phyloP scores from a whole-genome alignment of 2,888 invertebrate genomes.

The Eupithecia vulgata region DNA sequence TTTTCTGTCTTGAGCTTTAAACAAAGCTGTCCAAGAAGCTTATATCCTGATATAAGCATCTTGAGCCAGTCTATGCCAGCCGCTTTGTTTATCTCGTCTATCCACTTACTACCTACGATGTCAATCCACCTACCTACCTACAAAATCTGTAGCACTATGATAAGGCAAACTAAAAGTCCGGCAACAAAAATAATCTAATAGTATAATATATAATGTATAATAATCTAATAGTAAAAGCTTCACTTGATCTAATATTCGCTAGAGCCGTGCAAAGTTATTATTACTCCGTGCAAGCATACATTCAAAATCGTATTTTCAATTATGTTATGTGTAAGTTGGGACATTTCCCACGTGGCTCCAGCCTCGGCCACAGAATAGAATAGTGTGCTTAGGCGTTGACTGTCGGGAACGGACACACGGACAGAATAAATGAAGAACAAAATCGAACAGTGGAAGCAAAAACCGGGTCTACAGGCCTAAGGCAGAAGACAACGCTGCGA shows the following conservation, averaged over 20 bases:
- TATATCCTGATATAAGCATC: too few species aligned
- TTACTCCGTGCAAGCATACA: conserved; percentile 55
- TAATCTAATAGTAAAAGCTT: not conserved
- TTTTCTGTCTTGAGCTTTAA: too few species aligned
- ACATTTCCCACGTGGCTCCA: conserved; percentile 56
- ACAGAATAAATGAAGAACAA: not conserved
- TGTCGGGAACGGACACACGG: not conserved
- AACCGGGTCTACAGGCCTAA: not conserved
- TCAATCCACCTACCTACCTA: too few species aligned
- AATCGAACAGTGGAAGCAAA: not conserved
- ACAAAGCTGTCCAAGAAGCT: too few species aligned
- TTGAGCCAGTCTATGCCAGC: too few species aligned
- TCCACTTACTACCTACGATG: too few species aligned
- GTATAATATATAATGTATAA: too few species aligned
- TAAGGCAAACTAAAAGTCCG: not conserved
- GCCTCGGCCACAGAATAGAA: conserved; percentile 35
- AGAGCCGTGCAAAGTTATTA: conserved; percentile 29
- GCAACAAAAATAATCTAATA: not conserved
- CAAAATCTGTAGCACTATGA: not conserved
- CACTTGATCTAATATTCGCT: conserved; percentile 9
- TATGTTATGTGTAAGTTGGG: conserved; percentile 59
- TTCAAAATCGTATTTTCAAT: conserved; percentile 71
- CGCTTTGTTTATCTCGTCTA: too few species aligned
- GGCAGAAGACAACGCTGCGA: too few species aligned
- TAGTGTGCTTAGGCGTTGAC: not conserved